phyloP scores from a whole-genome alignment of 2,797 vertebrate species.

The Rhinatrema bivittatum region DNA sequence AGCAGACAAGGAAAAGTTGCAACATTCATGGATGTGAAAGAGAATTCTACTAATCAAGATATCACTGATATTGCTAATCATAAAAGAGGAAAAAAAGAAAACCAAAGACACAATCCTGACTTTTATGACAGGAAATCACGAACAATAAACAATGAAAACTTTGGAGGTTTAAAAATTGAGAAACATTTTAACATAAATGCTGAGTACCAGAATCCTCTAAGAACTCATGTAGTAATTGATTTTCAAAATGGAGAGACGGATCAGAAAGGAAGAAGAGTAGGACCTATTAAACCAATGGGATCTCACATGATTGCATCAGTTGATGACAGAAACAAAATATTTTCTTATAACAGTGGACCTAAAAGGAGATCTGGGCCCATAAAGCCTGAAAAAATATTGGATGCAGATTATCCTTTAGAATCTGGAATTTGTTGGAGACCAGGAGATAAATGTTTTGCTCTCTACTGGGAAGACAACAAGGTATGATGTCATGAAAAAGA shows the following conservation, averaged over 20 bases:
- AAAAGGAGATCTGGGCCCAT: constrained; percentile 80
- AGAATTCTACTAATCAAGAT: constrained; percentile 50
- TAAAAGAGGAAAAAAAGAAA: constrained; percentile 75
- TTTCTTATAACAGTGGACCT: constrained; percentile 65
- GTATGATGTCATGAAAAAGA: constrained; percentile 45
- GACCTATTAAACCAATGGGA: constrained; percentile 78
- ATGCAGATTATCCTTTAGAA: constrained; percentile 44
- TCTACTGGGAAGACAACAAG: constrained; percentile 98
- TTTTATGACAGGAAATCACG: constrained; percentile 66
- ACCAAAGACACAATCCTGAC: constrained; percentile 63
- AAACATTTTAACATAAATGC: constrained; percentile 56
- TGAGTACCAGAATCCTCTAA: constrained; percentile 49
- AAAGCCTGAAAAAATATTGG: constrained; percentile 70
- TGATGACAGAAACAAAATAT: constrained; percentile 64
- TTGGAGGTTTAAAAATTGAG: constrained; percentile 56
- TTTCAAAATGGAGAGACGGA: constrained; percentile 82
- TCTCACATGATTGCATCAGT: constrained; percentile 28
- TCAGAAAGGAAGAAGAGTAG: constrained; percentile 71
- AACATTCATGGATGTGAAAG: constrained; percentile 54
- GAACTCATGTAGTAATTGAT: constrained; percentile 51
- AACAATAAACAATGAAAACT: constrained; percentile 57
- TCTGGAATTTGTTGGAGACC: constrained; percentile 75
- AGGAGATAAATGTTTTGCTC: constrained; percentile 88
- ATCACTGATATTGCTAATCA: constrained; percentile 64
- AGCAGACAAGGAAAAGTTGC: constrained; percentile 49